Evolutionary conservation across 2,797 vertebrate genomes (phyloP).

Genomic region (Melanotaenia pygmaea): DNA sequence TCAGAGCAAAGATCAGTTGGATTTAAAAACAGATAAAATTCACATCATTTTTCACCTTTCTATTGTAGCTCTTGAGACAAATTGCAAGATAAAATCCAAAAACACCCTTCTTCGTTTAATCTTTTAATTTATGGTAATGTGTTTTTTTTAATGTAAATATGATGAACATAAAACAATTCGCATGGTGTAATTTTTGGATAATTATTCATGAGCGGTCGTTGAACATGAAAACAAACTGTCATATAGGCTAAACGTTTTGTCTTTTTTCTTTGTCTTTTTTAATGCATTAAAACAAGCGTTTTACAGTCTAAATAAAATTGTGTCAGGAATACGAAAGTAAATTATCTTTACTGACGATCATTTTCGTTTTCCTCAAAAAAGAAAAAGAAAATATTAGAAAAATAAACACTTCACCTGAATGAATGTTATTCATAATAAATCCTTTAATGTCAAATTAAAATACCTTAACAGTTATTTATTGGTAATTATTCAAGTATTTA

Average conservation of each 20-base stretch:
- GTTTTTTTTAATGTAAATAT: too few relatives aligned
- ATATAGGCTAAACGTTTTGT: too few relatives aligned
- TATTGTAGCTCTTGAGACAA: neutral
- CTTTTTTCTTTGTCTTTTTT: neutral
- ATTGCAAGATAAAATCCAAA: neutral
- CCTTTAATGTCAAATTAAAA: too few relatives aligned
- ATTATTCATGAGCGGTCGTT: too few relatives aligned
- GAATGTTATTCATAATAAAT: too few relatives aligned
- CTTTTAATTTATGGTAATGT: too few relatives aligned
- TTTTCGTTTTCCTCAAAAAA: neutral
- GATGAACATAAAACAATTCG: too few relatives aligned
- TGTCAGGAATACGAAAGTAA: neutral
- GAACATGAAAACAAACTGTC: too few relatives aligned
- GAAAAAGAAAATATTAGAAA: neutral
- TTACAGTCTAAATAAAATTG: neutral
- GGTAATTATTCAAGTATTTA: too few relatives aligned
- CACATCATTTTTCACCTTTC: slow-evolving; percentile 14
- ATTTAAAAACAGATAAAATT: slow-evolving; percentile 18
- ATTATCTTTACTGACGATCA: neutral
- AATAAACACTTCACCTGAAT: neutral
- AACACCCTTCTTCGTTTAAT: too few relatives aligned
- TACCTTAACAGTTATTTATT: too few relatives aligned
- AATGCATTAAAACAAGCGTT: neutral
- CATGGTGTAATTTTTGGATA: too few relatives aligned
- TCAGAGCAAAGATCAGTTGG: slow-evolving; percentile 5